Percentiles rank a stretch among this genome's conserved stretches.
Evolutionary conservation across 2,888 invertebrate species (phyloP).

Genomic region (Rhimphoctona megacephalus): DNA sequence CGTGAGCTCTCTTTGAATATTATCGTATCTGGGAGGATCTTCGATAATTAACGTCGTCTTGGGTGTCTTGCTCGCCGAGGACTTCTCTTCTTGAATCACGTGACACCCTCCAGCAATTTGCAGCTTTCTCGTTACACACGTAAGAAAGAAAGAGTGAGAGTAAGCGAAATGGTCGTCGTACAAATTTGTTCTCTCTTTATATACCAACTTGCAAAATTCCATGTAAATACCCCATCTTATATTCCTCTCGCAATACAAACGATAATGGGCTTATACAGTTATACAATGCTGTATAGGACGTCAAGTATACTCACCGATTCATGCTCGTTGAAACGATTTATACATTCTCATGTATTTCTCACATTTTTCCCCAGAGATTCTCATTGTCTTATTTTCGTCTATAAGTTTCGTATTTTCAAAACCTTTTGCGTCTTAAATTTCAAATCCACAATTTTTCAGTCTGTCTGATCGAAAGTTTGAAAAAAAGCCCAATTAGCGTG

Average conservation of each 20-base stretch:
- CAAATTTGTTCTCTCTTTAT: constrained; percentile 37
- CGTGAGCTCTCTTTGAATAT: constrained; percentile 49
- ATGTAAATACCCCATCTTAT: constrained; percentile 23
- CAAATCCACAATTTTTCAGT: not conserved
- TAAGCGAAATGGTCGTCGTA: constrained; percentile 20
- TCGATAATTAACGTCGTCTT: constrained; percentile 55
- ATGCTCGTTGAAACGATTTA: not conserved
- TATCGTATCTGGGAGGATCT: constrained; percentile 45
- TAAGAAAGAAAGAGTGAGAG: not conserved
- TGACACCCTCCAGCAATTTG: constrained; percentile 38
- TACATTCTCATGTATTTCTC: constrained; percentile 11
- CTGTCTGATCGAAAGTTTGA: not conserved
- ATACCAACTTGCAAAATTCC: constrained; percentile 30
- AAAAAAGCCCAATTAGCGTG: not conserved
- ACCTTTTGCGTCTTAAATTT: not conserved
- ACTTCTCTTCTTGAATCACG: constrained; percentile 22
- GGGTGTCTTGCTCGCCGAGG: constrained; percentile 43
- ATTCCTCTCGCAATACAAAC: not conserved
- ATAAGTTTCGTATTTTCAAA: not conserved
- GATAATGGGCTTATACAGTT: constrained; percentile 45
- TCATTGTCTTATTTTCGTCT: not conserved
- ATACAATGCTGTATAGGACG: constrained; percentile 5
- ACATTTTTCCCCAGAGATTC: not conserved
- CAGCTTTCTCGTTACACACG: constrained; percentile 21
- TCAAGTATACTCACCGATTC: constrained; percentile 13